Base-by-base conservation (phyloP, 2,888 invertebrate species). In the Argyra leucocephala region DNA sequence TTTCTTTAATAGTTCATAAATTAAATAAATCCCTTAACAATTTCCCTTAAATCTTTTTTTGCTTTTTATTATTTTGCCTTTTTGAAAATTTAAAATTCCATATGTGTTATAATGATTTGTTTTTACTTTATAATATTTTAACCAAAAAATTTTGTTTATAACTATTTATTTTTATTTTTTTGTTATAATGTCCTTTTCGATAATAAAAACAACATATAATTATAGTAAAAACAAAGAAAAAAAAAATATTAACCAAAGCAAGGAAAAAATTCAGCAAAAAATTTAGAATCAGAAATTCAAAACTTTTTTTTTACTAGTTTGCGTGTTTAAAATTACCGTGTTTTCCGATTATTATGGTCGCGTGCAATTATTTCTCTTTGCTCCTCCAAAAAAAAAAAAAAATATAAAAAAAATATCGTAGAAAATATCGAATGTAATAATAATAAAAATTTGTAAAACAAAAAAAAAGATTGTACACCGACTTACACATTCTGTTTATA, bases 341-440 rank as follows among this genome's bases (percentile, higher is more conserved):
- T 48, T 48, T 48, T 48, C 48, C 48, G 48, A 48, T 48, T 48
- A 48, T 48, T 48, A 48, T 18, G 48, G 18, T 48, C 48, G 48
- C 48, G 48, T 48, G 48, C 48, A 48, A 48, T 48, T 5, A n/a
- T 48, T 48, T 18, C 48, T 48, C 12, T n/a, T 48, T 18, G 15
- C 48, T 48, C 9, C 12, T 31, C 3, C 31, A 31, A 10, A 31
- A 1, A 31, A 31, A 31, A 31, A 10, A 48, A 48, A 15, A 48
- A 18, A 48, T 12, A 18, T 12, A 48, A 48, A n/a, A 15, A 48
- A 48, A 48, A 48, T 15, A 48, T 48, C 48, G 5, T 10, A 31
- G 5, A 48, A 31, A 15, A 48, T 48, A n/a, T 48, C 12, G 15
- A 48, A 31, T 31, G 31, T 48, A 48, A 48, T 48, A 48, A 48